phyloP scores from a whole-genome alignment of 2,797 vertebrate species.

The Champsocephalus esox region DNA sequence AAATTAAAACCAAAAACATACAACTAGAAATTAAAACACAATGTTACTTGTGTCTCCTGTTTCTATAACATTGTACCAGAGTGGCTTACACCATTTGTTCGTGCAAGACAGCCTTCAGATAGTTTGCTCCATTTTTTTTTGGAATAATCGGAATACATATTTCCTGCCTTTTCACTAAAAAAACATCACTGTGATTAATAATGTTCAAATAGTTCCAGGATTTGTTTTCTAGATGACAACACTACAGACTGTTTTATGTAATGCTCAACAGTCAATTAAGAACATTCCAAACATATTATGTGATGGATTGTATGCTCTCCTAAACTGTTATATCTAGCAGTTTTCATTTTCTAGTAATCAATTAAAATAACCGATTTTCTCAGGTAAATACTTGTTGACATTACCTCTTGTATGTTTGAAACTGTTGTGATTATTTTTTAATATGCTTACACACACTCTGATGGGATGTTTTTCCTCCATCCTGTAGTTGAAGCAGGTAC shows the following conservation, averaged over 20 bases:
- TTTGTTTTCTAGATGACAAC: neutral
- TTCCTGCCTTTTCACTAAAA: neutral
- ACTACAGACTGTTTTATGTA: neutral
- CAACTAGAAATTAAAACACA: neutral
- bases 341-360: neutral
- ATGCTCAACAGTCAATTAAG: neutral
- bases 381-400: neutral
- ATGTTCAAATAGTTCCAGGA: neutral
- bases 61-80: neutral
- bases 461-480: conserved; percentile 1
- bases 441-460: neutral
- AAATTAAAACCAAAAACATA: neutral
- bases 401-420: neutral
- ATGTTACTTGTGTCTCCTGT: neutral
- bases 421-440: neutral
- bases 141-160: neutral
- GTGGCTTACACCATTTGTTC: neutral
- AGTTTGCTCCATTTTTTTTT: too few relatives aligned
- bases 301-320: neutral
- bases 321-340: neutral
- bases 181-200: too few relatives aligned
- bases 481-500: conserved; percentile 82
- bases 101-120: neutral
- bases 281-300: neutral
- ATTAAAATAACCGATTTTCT: neutral